Conservation (phyloP, 2,113 vertebrate species). For the Sclerurus mexicanus region DNA sequence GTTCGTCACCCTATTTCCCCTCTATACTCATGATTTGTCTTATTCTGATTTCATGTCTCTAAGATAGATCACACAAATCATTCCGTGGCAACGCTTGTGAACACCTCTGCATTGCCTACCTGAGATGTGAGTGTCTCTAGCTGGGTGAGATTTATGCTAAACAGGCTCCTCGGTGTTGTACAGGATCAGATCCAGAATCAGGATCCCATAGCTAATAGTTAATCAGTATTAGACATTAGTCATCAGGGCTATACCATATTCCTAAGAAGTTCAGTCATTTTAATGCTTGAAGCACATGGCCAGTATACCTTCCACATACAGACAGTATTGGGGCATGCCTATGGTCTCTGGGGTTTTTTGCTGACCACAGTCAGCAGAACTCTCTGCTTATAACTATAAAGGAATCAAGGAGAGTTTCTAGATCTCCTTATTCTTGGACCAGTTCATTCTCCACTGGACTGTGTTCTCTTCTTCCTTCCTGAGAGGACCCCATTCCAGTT, state of each 20-base stretch:
- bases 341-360: background rate
- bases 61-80: background rate
- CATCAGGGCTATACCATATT: background rate
- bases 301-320: background rate
- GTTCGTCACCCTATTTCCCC: background rate
- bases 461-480: background rate
- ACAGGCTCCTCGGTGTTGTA: background rate
- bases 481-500: background rate
- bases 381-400: background rate
- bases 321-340: background rate
- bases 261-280: background rate
- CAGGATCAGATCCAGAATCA: background rate
- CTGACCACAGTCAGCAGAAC: background rate
- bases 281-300: background rate
- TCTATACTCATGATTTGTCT: background rate
- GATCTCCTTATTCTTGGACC: background rate
- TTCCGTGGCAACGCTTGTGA: background rate
- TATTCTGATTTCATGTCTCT: background rate
- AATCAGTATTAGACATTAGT: background rate
- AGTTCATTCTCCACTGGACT: background rate
- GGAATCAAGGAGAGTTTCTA: background rate
- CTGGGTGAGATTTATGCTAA: background rate
- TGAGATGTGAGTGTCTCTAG: background rate
- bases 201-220: background rate
- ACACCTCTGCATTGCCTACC: background rate